Conservation (phyloP, 1,140 invertebrate genomes). For the Zelostemma sp. region DNA sequence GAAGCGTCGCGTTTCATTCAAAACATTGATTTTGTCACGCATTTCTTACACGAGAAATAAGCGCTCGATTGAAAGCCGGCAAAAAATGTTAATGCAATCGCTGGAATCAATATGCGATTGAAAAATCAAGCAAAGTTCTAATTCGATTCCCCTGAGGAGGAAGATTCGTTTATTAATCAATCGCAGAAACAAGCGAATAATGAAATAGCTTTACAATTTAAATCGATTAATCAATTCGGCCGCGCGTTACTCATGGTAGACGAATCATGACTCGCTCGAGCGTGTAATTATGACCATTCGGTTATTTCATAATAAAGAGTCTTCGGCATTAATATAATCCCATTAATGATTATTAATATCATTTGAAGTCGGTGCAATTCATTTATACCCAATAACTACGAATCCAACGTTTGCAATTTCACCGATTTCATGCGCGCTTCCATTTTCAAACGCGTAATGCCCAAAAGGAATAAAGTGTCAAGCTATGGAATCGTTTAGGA, state of each 20-base stretch:
- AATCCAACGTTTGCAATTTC: not conserved
- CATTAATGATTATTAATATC: constrained; percentile 20
- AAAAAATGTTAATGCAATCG: not conserved
- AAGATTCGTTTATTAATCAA: constrained; percentile 19
- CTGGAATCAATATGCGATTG: not conserved
- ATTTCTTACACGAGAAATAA: not conserved
- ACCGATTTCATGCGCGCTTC: not conserved
- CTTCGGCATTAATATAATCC: constrained; percentile 26
- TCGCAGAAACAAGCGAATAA: constrained; percentile 27
- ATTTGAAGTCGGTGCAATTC: not conserved
- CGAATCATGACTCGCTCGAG: constrained; percentile 25
- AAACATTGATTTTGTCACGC: not conserved
- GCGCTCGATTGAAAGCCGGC: not conserved
- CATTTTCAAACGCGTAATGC: not conserved
- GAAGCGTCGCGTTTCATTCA: not conserved
- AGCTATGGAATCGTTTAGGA: not conserved
- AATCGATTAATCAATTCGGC: constrained; percentile 31
- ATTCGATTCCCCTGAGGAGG: constrained; percentile 11
- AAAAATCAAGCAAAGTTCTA: constrained; percentile 3
- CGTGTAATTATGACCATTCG: constrained; percentile 31
- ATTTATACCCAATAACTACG: constrained; percentile 2
- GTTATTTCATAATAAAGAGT: constrained; percentile 27
- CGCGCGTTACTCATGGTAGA: constrained; percentile 18
- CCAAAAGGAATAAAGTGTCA: not conserved
- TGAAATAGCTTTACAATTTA: constrained; percentile 28